Percentiles rank a stretch among this genome's conserved stretches.
Conservation (phyloP, 2,113 vertebrate genomes). For the human region DNA sequence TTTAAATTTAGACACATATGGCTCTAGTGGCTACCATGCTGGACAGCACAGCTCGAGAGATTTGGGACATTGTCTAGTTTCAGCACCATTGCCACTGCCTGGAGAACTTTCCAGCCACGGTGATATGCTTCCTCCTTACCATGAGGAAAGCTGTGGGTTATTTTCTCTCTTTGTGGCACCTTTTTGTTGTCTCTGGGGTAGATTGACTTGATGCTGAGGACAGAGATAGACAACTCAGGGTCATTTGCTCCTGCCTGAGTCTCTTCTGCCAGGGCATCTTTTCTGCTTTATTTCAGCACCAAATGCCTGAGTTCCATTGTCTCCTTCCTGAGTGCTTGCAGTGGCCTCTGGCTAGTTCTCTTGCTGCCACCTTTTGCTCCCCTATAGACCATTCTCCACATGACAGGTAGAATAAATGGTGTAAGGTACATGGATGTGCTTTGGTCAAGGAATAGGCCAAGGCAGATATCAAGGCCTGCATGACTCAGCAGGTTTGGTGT, state of each 20-base stretch:
- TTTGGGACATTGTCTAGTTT: background rate
- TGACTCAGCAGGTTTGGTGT: no score
- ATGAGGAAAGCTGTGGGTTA: background rate
- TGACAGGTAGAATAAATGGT: background rate
- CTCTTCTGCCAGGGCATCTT: background rate
- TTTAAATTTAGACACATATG: background rate
- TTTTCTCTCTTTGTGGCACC: background rate
- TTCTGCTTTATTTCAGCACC: background rate
- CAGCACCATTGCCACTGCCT: no score
- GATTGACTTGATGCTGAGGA: background rate
- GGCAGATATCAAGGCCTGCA: no score
- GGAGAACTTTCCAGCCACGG: background rate
- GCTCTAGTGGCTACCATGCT: background rate
- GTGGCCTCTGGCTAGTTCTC: background rate
- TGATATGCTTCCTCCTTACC: background rate
- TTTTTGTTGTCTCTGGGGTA: background rate
- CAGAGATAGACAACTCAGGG: background rate
- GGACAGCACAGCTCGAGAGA: background rate
- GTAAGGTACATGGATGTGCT: no score
- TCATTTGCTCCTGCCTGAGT: background rate
- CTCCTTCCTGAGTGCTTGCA: background rate
- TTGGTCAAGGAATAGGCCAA: no score
- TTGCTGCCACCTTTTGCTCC: background rate
- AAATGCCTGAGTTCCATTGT: no score
- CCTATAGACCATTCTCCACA: background rate